A percentile compares a stretch with the other conserved stretches of the same genome.
These are phyloP conservation scores for Hyles euphorbiae DNA, from an alignment of 1,140 invertebrate species.

Conservation along the genomic window DNA sequence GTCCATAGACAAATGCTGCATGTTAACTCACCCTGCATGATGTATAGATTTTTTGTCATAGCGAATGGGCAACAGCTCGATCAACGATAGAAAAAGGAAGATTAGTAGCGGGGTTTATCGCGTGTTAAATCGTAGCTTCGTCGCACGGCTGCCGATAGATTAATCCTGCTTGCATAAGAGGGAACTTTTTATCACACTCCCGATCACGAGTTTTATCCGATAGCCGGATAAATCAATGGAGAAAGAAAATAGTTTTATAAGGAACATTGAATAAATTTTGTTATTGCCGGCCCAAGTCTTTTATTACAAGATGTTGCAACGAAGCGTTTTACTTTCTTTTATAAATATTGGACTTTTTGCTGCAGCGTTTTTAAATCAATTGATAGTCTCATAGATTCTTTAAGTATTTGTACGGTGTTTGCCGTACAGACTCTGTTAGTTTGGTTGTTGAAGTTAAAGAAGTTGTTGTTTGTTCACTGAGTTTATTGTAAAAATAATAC, in stretches of 20 bases:
- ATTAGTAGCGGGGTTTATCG: conserved; percentile 33
- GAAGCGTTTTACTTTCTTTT: no score
- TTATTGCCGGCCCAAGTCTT: no score
- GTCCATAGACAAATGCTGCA: neutral
- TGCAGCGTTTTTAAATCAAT: no score
- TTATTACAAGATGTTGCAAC: no score
- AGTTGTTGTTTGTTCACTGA: no score
- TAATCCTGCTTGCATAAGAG: conserved; percentile 33
- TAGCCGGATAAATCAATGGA: conserved; percentile 15
- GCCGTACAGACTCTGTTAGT: no score
- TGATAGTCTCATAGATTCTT: no score
- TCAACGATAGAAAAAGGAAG: conserved; percentile 18
- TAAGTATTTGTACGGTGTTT: no score
- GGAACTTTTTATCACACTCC: conserved; percentile 25
- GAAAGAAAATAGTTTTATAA: conserved; percentile 17
- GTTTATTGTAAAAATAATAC: no score
- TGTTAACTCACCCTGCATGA: neutral
- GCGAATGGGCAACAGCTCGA: conserved; percentile 16
- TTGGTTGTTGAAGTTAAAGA: no score
- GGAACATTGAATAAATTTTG: neutral
- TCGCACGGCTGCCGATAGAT: conserved; percentile 33
- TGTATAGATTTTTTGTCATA: conserved; percentile 7
- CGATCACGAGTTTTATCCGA: conserved; percentile 15
- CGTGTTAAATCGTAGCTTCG: conserved; percentile 37
- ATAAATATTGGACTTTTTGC: no score